Conservation (phyloP, 2,797 vertebrate species). For the Ispidina lecontei region DNA sequence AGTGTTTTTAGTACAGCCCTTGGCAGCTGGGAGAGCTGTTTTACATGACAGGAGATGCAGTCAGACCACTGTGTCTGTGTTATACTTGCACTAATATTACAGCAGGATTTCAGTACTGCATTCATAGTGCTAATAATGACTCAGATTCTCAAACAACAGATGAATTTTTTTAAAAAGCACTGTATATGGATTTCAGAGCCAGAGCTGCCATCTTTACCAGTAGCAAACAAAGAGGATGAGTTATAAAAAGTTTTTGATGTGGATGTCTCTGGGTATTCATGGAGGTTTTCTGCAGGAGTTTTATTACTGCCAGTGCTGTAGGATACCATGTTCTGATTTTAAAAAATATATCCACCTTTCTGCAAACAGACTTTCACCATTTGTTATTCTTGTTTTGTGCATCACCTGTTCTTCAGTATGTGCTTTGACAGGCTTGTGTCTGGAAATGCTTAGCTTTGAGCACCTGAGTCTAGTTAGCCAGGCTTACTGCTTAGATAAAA, state of each 20-base stretch:
- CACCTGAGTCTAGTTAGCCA: conserved; percentile 36
- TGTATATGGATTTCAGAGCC: neutral
- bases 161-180: conserved; percentile 4
- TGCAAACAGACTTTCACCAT: neutral
- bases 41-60: neutral
- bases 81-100: neutral
- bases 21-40: neutral
- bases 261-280: neutral
- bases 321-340: neutral
- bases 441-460: conserved; percentile 51
- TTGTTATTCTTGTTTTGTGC: neutral
- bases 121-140: conserved; percentile 21
- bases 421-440: conserved; percentile 9
- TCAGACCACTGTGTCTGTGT: neutral
- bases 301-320: conserved; percentile 17
- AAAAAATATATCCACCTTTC: neutral
- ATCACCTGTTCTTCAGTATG: neutral
- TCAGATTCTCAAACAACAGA: conserved; percentile 52
- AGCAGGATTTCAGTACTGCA: neutral
- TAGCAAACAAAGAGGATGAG: neutral
- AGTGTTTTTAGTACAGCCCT: neutral
- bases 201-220: conserved; percentile 33
- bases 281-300: conserved; percentile 28
- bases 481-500: conserved; percentile 31
- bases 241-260: neutral